Evolutionary conservation across 2,797 vertebrate species (phyloP).

Genomic region (Helostoma temminkii): DNA sequence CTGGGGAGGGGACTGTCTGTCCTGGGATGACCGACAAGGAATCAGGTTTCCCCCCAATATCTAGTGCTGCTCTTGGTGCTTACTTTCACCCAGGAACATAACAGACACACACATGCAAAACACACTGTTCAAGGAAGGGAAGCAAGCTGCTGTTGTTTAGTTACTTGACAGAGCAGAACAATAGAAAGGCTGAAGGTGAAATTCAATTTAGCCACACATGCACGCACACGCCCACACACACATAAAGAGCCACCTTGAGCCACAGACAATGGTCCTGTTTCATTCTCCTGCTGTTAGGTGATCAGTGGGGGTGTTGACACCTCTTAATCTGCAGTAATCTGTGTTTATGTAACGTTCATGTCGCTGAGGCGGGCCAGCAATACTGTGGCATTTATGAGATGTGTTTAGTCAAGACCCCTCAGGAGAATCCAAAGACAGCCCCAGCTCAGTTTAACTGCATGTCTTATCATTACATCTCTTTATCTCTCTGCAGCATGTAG

Average conservation of each 20-base stretch:
- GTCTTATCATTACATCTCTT: slow-evolving; percentile 39
- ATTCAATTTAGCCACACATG: neutral
- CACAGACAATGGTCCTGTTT: slow-evolving; percentile 12
- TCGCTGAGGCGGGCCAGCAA: slow-evolving; percentile 47
- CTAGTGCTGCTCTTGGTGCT: slow-evolving; percentile 47
- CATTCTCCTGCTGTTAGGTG: slow-evolving; percentile 32
- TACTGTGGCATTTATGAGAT: slow-evolving; percentile 61
- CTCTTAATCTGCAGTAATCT: slow-evolving; percentile 73
- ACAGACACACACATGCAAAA: slow-evolving; percentile 17
- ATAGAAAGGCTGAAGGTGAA: slow-evolving; percentile 44
- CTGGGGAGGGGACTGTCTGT: slow-evolving; percentile 76
- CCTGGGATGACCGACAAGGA: slow-evolving; percentile 68
- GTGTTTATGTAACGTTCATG: slow-evolving; percentile 75
- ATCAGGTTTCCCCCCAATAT: slow-evolving; percentile 77
- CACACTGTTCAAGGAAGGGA: slow-evolving; percentile 3
- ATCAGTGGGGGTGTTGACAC: slow-evolving; percentile 53
- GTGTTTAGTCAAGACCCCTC: slow-evolving; percentile 49
- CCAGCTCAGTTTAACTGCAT: slow-evolving; percentile 11
- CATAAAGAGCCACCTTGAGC: slow-evolving; percentile 34
- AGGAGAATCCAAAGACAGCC: slow-evolving; percentile 36
- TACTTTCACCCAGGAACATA: slow-evolving; percentile 43
- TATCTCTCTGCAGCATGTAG: slow-evolving; percentile 11
- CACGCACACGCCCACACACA: slow-evolving; percentile 5
- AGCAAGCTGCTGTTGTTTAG: slow-evolving; percentile 49
- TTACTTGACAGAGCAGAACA: slow-evolving; percentile 39